Conservation (phyloP, 1,140 invertebrate genomes). For the Hyles euphorbiae region DNA sequence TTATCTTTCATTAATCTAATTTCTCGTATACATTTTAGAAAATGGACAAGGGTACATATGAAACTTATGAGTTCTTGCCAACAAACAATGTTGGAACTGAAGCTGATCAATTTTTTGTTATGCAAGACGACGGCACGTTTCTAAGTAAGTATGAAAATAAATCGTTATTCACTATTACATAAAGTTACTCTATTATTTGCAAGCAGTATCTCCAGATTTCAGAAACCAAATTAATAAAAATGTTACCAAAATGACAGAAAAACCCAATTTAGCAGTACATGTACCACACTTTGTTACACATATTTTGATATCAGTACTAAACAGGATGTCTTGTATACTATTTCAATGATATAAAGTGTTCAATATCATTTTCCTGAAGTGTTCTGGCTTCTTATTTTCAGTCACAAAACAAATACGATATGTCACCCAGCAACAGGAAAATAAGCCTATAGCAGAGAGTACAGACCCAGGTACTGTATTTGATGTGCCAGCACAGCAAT, state of each 20-base stretch:
- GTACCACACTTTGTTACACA: no score
- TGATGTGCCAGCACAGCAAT: constrained; percentile 47
- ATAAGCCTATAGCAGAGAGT: constrained; percentile 34
- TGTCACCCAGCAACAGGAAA: constrained; percentile 45
- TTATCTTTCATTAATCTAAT: no score
- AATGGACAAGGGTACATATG: constrained; percentile 53
- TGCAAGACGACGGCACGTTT: constrained; percentile 60
- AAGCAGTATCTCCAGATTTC: no score
- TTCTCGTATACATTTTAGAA: background rate
- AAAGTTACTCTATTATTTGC: background rate
- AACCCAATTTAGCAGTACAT: no score
- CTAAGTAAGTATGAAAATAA: constrained; percentile 28
- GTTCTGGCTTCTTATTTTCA: constrained; percentile 20
- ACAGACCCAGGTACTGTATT: constrained; percentile 38
- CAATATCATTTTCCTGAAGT: background rate
- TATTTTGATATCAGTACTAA: no score
- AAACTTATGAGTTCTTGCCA: constrained; percentile 52
- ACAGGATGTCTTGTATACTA: no score
- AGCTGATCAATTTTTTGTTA: constrained; percentile 44
- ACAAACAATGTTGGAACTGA: constrained; percentile 27
- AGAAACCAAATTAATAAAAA: no score
- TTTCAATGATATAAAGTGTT: no score
- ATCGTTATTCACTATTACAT: no score
- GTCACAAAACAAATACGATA: constrained; percentile 55
- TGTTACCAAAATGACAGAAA: no score